Evolutionary conservation across 2,888 invertebrate species (phyloP).

Genomic region (Melitaea athalia): DNA sequence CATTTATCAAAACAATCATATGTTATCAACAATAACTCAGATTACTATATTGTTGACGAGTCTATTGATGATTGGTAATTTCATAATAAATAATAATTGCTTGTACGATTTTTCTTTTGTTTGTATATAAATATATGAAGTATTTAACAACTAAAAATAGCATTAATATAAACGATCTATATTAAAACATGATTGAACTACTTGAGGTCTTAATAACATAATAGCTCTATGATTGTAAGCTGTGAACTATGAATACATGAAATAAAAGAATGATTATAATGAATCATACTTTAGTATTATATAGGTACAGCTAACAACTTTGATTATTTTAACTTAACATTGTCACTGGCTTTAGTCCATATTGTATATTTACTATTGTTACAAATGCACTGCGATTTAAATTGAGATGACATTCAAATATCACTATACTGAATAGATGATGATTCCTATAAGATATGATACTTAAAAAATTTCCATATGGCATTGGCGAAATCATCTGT

Average conservation of each 20-base stretch:
- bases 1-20: conserved; percentile 8
- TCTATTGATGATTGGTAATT: not conserved
- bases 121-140: not conserved
- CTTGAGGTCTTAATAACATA: not conserved
- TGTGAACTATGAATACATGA: not conserved
- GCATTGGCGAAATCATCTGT: too few relatives aligned
- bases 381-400: not conserved
- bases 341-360: not conserved
- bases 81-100: not conserved
- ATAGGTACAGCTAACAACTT: not conserved
- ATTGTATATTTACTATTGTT: not conserved
- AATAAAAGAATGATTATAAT: not conserved
- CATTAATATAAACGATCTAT: not conserved
- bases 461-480: not conserved
- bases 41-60: not conserved
- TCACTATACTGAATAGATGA: too few relatives aligned
- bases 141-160: conserved; percentile 3
- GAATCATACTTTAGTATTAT: not conserved
- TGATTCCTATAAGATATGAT: not conserved
- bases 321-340: not conserved
- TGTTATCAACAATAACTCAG: conserved; percentile 4
- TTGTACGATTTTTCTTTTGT: not conserved
- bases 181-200: conserved; percentile 2
- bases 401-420: not conserved
- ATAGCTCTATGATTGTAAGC: not conserved